A percentile compares a stretch with the other conserved stretches of the same genome.
These are phyloP conservation scores for Calcarius lapponicus DNA, from an alignment of 2,797 vertebrate species.

Conservation along the genomic window DNA sequence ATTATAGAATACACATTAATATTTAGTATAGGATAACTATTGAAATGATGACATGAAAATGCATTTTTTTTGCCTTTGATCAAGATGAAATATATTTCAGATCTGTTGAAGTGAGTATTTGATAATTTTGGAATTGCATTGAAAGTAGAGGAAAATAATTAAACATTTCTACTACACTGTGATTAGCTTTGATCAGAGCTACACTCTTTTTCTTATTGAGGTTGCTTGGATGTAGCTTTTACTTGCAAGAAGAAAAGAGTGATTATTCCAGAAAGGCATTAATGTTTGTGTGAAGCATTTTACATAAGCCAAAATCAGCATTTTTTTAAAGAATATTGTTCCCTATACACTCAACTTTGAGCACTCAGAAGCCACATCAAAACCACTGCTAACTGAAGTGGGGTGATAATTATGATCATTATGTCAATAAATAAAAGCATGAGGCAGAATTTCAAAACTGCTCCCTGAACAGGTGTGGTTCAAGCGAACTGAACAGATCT, in stretches of 20 bases:
- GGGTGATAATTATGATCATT: slow-evolving; percentile 27
- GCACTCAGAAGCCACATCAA: slow-evolving; percentile 48
- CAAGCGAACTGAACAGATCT: background rate
- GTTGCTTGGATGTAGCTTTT: background rate
- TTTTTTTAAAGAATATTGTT: background rate
- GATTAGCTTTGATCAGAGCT: background rate
- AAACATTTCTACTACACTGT: background rate
- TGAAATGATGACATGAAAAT: background rate
- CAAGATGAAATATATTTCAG: background rate
- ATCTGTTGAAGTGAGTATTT: background rate
- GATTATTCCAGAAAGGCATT: background rate
- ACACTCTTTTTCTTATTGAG: background rate
- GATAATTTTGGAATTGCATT: background rate
- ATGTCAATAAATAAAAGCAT: background rate
- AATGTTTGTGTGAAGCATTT: background rate
- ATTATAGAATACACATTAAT: background rate
- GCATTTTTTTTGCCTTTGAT: background rate
- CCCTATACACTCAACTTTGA: background rate
- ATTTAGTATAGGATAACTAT: background rate
- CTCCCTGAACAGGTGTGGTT: background rate
- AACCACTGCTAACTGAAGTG: background rate
- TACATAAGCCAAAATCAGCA: slow-evolving; percentile 1
- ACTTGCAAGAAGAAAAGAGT: background rate
- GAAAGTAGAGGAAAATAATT: background rate
- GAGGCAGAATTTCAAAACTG: background rate